Base-by-base conservation (phyloP, 2,113 vertebrate species). In the Menura novaehollandiae region DNA sequence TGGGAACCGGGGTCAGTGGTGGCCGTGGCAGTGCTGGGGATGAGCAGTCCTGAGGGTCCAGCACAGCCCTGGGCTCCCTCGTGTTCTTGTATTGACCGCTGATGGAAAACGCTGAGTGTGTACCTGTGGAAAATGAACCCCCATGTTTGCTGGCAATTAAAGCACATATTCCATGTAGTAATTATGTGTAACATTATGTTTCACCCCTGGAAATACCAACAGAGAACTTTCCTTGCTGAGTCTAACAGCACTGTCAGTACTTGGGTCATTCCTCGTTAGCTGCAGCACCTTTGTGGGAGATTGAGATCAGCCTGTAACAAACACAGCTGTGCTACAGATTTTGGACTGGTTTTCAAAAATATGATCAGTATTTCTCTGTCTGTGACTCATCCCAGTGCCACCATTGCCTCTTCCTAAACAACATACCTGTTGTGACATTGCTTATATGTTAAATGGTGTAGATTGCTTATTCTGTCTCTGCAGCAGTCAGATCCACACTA, bases 181-280 rank as follows among this genome's bases (percentile, higher is more conserved):
- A 33, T 69, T 44, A 18, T 39, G 55, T 33, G 73, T 52, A 14
- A 43, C 62, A 55, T 7, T 9, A 0, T 6, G 8, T 66, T 46
- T 27, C 44, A 33, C 46, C 53, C 63, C 8, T 14, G 35, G 60
- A 35, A 35, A 2, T 43, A 9, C 32, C 35, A 72, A 9, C 7
- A 0, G 62, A 9, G 21, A 4, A 0, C 35, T 58, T 20, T 17
- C 21, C 51, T 37, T 27, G 53, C 53, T 27, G 0, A 22, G 32
- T 11, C 21, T 51, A 37, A 22, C 63, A 44, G 53, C 73, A 37
- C 37, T 60, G 84, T 18, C 63, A 53, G 27, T 19, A 0, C 37
- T 13, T 7, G 27, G 73, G 63, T 46, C 33, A 28, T 39, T 78
- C 63, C 84, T 77, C 5, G 1, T 52, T 37, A 59, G 47, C 69